Percentiles rank a stretch among this genome's conserved stretches.
Evolutionary conservation across 1,140 invertebrate genomes (phyloP).

Genomic region (Acyrthosiphon pisum): DNA sequence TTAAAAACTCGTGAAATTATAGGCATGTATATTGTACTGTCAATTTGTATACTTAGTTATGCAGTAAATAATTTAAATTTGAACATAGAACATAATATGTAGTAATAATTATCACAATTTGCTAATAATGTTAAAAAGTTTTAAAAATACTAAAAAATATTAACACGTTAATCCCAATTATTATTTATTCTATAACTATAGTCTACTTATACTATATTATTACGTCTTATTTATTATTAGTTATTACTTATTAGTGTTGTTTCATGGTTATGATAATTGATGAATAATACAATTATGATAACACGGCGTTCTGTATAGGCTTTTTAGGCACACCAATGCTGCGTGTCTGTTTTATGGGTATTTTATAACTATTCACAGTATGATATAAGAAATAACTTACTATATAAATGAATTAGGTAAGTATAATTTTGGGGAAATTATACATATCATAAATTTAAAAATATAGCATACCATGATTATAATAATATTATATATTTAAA

Average conservation of each 20-base stretch:
- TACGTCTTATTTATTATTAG: not conserved
- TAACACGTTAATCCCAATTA: not conserved
- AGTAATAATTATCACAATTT: not conserved
- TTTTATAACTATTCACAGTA: not conserved
- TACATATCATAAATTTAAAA: not conserved
- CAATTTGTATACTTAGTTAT: not conserved
- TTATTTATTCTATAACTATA: not conserved
- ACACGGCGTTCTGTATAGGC: conserved; percentile 1
- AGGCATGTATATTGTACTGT: not conserved
- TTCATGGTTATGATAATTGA: not conserved
- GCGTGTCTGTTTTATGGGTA: not conserved
- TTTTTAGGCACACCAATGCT: not conserved
- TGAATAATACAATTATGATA: not conserved
- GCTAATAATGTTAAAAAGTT: too few species aligned
- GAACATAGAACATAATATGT: not conserved
- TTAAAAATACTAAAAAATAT: not conserved
- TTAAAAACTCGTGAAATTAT: not conserved
- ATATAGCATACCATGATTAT: not conserved
- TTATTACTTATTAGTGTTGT: not conserved
- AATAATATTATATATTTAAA: not conserved
- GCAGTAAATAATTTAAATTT: not conserved
- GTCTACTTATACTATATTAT: too few species aligned
- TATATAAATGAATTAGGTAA: not conserved
- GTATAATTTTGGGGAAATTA: not conserved
- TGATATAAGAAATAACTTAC: not conserved